Evolutionary conservation across 2,888 invertebrate species (phyloP), one percentile per base, ranked within the genome.

Genomic region (Hydropsyche betteni): DNA sequence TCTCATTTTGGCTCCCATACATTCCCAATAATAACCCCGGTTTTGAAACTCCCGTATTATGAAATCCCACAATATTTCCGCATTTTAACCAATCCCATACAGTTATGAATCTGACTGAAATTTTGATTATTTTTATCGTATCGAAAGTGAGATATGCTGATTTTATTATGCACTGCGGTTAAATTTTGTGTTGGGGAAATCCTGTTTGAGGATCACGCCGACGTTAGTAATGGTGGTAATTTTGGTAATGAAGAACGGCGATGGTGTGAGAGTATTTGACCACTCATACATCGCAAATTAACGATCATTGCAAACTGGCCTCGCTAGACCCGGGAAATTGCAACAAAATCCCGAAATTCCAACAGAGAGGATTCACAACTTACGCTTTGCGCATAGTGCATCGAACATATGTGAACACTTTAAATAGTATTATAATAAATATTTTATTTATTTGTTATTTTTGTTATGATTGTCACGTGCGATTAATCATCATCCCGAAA

Each of bases 201-300:
- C 72, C 44, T 58, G 72, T 55, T 14, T 53, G 58, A 61, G 58
- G 58, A 72, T 72, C 72, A 72, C 34, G 53, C 24, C 12, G 55
- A 24, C 14, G 55, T 16, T 24, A 55, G 64, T 34, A 34, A 64
- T 69, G 50, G 69, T 34, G 33, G 51, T 70, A 53, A 51, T 70
- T 24, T 51, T 36, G 61, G 64, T 64, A 64, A 64, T 64, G 64
- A 64, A 64, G 64, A 64, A 72, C 61, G 72, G 72, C 2, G 58
- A 58, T 5, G 44, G 55, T 34, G 58, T 55, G 72, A 33, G 52
- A 34, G 36, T n/a, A 36, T 53, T 58, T 72, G 72, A 58, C 72
- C 72, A 58, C 72, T 72, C 72, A 72, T 72, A 72, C 72, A 38
- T 33, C 72, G 58, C n/a, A 72, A 72, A 72, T 72, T 72, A 72